Percentiles rank a stretch among this genome's conserved stretches.
These are phyloP conservation scores for Tryphoninae sp. DNA, from an alignment of 2,888 invertebrate species.

Conservation along the genomic window DNA sequence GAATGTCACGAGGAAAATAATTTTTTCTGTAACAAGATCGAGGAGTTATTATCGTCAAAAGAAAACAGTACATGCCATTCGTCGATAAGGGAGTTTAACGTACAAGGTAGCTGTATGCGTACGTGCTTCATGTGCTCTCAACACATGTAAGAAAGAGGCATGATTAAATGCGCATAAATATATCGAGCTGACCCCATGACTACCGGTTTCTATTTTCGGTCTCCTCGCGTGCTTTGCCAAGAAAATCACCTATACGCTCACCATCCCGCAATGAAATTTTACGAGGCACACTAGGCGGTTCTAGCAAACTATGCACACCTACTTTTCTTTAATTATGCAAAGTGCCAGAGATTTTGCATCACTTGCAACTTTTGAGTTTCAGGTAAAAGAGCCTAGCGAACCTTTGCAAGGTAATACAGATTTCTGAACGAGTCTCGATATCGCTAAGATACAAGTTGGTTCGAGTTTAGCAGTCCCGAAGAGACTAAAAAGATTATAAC, in stretches of 20 bases:
- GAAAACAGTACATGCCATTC: constrained; percentile 9
- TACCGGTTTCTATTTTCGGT: constrained; percentile 50
- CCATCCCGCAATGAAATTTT: constrained; percentile 26
- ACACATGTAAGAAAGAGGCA: constrained; percentile 48
- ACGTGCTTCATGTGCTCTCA: constrained; percentile 32
- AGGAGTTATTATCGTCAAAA: constrained; percentile 11
- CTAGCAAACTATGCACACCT: constrained; percentile 5
- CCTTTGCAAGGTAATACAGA: neutral
- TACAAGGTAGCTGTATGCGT: neutral
- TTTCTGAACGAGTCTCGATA: constrained; percentile 42
- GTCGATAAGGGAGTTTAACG: constrained; percentile 22
- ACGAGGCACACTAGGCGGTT: constrained; percentile 12
- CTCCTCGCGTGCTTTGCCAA: constrained; percentile 3
- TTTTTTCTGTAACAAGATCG: constrained; percentile 9
- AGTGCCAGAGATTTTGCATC: constrained; percentile 10
- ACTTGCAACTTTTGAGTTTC: neutral
- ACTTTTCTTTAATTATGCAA: constrained; percentile 37
- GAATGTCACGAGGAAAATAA: neutral
- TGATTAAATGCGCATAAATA: constrained; percentile 64
- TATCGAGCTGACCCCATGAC: constrained; percentile 54
- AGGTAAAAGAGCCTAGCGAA: neutral
- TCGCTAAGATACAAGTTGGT: neutral
- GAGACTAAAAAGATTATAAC: constrained; percentile 44
- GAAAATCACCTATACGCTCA: constrained; percentile 25
- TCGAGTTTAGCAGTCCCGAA: neutral